Evolutionary conservation across 2,888 invertebrate genomes (phyloP).

Genomic region (Nephrotoma flavescens): DNA sequence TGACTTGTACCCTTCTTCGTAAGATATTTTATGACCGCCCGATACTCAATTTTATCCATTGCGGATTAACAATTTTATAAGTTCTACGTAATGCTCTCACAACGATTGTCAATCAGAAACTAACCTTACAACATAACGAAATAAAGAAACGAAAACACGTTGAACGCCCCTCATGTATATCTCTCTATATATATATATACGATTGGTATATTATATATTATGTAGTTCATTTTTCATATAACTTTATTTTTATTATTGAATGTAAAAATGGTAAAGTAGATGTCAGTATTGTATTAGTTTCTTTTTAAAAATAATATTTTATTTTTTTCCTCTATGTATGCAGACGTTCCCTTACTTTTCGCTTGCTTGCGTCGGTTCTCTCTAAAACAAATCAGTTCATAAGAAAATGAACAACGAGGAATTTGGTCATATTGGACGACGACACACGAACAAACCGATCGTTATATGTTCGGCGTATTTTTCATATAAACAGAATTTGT

Average conservation of each 20-base stretch:
- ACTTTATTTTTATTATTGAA: constrained; percentile 3
- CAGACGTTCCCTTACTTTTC: constrained; percentile 19
- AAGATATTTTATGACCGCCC: neutral
- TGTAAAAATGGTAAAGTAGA: constrained; percentile 8
- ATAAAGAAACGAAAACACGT: neutral
- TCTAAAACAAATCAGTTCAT: constrained; percentile 18
- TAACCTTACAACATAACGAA: neutral
- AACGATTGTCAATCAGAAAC: neutral
- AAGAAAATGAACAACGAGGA: constrained; percentile 19
- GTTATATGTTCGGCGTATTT: neutral
- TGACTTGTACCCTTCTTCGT: neutral
- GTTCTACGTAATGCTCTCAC: neutral
- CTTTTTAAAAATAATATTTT: constrained; percentile 17
- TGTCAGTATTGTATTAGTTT: constrained; percentile 21
- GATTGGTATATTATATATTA: neutral
- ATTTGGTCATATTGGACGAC: constrained; percentile 16
- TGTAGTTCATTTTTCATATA: constrained; percentile 1
- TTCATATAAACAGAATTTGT: neutral
- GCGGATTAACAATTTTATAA: neutral
- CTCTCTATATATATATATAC: neutral
- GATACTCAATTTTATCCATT: neutral
- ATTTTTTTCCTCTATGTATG: constrained; percentile 12
- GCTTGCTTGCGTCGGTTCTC: constrained; percentile 22
- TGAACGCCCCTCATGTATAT: neutral
- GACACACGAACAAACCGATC: neutral